phyloP scores from a whole-genome alignment of 2,888 invertebrate species.

The Marasmarcha lunaedactyla region DNA sequence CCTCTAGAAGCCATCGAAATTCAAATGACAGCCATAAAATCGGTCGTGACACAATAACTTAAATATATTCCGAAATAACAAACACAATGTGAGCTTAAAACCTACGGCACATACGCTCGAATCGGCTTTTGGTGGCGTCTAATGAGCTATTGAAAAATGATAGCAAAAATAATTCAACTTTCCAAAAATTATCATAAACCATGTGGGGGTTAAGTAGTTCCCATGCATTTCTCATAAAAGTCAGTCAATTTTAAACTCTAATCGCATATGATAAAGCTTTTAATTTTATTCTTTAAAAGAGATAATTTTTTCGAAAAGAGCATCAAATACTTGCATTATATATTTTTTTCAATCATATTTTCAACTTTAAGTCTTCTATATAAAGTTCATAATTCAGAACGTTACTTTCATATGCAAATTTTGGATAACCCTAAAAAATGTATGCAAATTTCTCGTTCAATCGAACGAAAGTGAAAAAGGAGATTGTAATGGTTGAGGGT shows the following conservation, averaged over 20 bases:
- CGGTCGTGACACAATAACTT: slow-evolving; percentile 48
- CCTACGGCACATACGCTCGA: slow-evolving; percentile 50
- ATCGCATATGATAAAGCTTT: neutral
- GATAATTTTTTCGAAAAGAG: slow-evolving; percentile 18
- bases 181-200: slow-evolving; percentile 55
- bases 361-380: neutral
- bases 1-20: slow-evolving; percentile 49
- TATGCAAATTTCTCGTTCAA: neutral
- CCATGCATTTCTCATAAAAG: slow-evolving; percentile 20
- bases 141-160: slow-evolving; percentile 71
- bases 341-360: neutral
- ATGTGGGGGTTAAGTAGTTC: slow-evolving; percentile 46
- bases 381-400: neutral
- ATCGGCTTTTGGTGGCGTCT: slow-evolving; percentile 41
- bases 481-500: slow-evolving; percentile 26
- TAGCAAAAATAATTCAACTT: slow-evolving; percentile 60
- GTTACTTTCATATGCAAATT: neutral
- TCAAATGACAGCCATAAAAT: slow-evolving; percentile 63
- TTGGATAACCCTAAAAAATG: neutral
- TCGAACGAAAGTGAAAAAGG: neutral
- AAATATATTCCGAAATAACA: slow-evolving; percentile 33
- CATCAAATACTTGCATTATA: slow-evolving; percentile 21
- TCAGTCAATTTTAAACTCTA: slow-evolving; percentile 9
- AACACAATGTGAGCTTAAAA: slow-evolving; percentile 19
- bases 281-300: neutral